phyloP scores from a whole-genome alignment of 2,113 vertebrate genomes.

The Podarcis raffonei region DNA sequence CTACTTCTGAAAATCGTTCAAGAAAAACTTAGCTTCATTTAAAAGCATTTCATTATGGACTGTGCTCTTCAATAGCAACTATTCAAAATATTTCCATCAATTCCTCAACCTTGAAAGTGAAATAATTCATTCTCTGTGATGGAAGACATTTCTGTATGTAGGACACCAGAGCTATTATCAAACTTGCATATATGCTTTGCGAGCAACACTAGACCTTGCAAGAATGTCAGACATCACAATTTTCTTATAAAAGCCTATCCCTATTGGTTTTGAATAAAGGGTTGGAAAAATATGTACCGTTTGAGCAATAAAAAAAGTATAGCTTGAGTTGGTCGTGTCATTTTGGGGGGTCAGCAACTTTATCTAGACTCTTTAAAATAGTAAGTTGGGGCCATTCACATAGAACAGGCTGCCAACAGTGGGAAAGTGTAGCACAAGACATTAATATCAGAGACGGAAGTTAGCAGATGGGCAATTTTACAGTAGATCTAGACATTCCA shows the following conservation, averaged over 20 bases:
- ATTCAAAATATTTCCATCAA: slow-evolving; percentile 39
- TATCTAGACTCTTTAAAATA: not conserved
- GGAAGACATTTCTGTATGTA: not conserved
- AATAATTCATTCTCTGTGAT: not conserved
- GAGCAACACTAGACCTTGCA: not conserved
- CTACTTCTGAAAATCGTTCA: not conserved
- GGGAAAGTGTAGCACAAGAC: not conserved
- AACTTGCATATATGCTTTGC: not conserved
- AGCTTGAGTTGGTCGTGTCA: too few species aligned
- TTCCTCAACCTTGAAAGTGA: not conserved
- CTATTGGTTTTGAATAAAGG: not conserved
- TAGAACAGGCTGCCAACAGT: not conserved
- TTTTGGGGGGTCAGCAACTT: not conserved
- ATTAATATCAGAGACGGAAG: not conserved
- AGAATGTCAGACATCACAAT: not conserved
- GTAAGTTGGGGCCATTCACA: not conserved
- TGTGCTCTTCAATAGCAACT: slow-evolving; percentile 31
- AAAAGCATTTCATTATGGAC: not conserved
- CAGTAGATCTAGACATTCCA: not conserved
- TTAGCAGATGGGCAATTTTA: not conserved
- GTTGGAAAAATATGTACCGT: not conserved
- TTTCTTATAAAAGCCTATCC: not conserved
- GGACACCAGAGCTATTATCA: not conserved
- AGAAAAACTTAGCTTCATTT: not conserved
- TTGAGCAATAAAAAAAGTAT: too few species aligned